Base-by-base conservation (phyloP, 2,888 invertebrate species). In the Creontiades dilutus region DNA sequence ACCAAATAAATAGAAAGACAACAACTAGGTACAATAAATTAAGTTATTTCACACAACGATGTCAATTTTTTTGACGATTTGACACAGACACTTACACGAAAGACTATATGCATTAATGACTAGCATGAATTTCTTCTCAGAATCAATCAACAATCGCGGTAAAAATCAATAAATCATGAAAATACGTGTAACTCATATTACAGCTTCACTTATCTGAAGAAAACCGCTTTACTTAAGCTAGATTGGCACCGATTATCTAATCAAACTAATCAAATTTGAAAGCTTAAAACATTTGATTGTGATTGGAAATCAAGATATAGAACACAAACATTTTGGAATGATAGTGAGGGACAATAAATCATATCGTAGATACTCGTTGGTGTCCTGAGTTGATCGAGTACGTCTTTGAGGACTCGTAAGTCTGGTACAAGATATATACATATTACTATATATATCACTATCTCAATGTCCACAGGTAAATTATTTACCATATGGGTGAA, bases 71-170 rank as follows among this genome's bases (percentile, higher is more conserved):
- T 68, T 68, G 68, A 23, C 68, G 68, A 68, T 68, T 68, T 68
- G 23, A 68, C 68, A 68, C 68, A 68, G 68, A 68, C 68, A 68
- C 19, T 61, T 61, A 61, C 11, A 68, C 68, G 23, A 68, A 68
- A 68, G 68, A 68, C 68, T 68, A 68, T 68, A 68, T 23, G 68
- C 68, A 11, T 68, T 68, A 37, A 68, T 68, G 68, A 68, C 68
- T 68, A 68, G 68, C 68, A 68, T 13, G 9, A 68, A 23, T 68
- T 68, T 11, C 7, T 68, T 68, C 23, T 68, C 9, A n/a, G 68
- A 23, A 23, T 52, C 16, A 11, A 19, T 23, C 9, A 68, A 68
- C 68, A 23, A 23, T 19, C 27, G 23, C 23, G 68, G 68, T 68
- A 9, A 68, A 19, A 27, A 23, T 23, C 3, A 68, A 68, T 23